phyloP scores from a whole-genome alignment of 1,140 invertebrate genomes.

The Drosophila serrata region DNA sequence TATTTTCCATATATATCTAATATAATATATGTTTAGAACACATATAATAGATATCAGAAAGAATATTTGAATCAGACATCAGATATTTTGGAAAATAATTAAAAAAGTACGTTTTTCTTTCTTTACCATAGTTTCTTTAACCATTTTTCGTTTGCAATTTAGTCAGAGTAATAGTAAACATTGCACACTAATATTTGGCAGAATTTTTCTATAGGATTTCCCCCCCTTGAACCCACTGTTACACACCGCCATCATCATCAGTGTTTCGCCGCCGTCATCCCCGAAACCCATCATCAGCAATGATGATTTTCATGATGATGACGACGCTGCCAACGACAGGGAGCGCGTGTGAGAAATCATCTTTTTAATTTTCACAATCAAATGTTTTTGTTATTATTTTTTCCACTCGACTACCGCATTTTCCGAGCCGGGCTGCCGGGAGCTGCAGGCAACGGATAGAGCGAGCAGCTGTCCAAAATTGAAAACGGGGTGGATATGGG shows the following conservation, averaged over 20 bases:
- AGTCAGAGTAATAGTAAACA: constrained; percentile 1
- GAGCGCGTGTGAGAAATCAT: constrained; percentile 78
- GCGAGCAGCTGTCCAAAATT: constrained; percentile 70
- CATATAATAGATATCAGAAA: too few species aligned
- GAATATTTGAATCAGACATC: too few species aligned
- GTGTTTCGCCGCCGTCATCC: constrained; percentile 26
- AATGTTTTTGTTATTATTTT: constrained; percentile 72
- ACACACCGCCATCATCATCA: constrained; percentile 34
- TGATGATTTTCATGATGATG: constrained; percentile 42
- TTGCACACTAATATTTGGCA: neutral
- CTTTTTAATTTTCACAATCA: constrained; percentile 82
- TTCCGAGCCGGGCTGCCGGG: constrained; percentile 20
- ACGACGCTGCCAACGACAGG: constrained; percentile 28
- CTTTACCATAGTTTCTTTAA: too few species aligned
- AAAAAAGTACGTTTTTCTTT: too few species aligned
- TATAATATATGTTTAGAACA: too few species aligned
- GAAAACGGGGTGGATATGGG: constrained; percentile 42
- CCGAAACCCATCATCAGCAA: constrained; percentile 22
- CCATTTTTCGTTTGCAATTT: neutral
- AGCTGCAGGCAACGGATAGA: constrained; percentile 21
- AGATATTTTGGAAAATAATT: too few species aligned
- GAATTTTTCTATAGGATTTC: neutral
- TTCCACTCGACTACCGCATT: constrained; percentile 53
- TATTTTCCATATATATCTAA: too few species aligned
- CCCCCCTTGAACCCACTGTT: constrained; percentile 3